Evolutionary conservation across 1,140 invertebrate genomes (phyloP).

Genomic region (Drosophila athabasca): DNA sequence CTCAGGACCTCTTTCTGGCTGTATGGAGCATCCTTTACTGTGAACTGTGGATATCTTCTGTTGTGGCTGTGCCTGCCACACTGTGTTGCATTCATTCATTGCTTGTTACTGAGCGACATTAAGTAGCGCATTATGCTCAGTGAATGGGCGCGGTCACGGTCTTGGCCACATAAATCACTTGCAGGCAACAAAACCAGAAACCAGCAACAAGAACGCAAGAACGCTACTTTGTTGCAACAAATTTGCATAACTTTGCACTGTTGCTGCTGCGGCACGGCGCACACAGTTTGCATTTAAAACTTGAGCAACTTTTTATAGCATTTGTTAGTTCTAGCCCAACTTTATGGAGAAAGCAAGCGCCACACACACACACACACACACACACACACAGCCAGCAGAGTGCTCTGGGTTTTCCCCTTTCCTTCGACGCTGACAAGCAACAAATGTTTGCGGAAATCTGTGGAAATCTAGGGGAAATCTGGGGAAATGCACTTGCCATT

Average conservation of each 20-base stretch:
- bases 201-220: conserved; percentile 22
- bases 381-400: background rate
- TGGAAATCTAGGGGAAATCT: conserved; percentile 54
- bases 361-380: background rate
- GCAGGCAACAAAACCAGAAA: conserved; percentile 25
- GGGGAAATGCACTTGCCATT: conserved; percentile 57
- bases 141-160: conserved; percentile 53
- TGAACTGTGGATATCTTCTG: background rate
- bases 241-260: conserved; percentile 75
- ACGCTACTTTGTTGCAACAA: conserved; percentile 74
- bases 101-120: conserved; percentile 59
- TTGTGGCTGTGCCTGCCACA: conserved; percentile 20
- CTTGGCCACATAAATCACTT: conserved; percentile 75
- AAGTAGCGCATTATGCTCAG: conserved; percentile 64
- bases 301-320: conserved; percentile 65
- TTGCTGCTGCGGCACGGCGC: conserved; percentile 21
- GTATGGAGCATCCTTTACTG: conserved; percentile 29
- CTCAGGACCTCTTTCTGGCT: too few relatives aligned
- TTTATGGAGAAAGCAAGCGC: conserved; percentile 24
- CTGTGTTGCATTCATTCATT: conserved; percentile 40
- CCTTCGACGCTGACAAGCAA: conserved; percentile 55
- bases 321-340: conserved; percentile 49
- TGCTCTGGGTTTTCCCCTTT: too few relatives aligned
- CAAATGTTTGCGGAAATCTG: conserved; percentile 63
- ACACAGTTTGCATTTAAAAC: conserved; percentile 55